Evolutionary conservation across 2,113 vertebrate genomes (phyloP), one percentile per base, ranked within the genome.

Genomic region (Hydrochoerus hydrochaeris): DNA sequence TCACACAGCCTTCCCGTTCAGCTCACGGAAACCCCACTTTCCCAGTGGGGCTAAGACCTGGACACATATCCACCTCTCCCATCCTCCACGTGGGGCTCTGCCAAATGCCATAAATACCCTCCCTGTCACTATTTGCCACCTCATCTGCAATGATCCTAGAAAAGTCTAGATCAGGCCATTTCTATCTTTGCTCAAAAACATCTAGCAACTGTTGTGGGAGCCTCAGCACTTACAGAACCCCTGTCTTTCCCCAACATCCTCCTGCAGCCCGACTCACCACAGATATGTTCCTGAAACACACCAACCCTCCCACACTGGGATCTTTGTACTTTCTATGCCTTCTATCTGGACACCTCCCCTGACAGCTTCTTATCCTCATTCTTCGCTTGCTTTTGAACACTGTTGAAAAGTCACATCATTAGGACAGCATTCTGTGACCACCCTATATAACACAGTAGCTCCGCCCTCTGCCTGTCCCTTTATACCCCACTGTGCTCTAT

Each of bases 351-450:
- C 9, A 7, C 30, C 30, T 46, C 49, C 49, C 24, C 35, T 16
- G 52, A 9, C 1, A 32, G 28, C 4, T 44, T 82, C 75, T 83
- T 26, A 77, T 30, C n/a, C 75, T 57, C 38, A 17, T 82, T 67
- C 58, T 57, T 88, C 75, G 87, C 35, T 90, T 60, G 38, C 77
- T 81, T 92, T 75, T 60, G 28, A 83, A 32, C 57, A 65, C 80
- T 57, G 7, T 17, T 20, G 3, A 63, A 73, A 89, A 86, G 58
- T 57, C 22, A 22, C 35, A 17, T 57, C 19, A 58, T 13, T 57
- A 58, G 60, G 82, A 22, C 69, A 30, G 12, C 22, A 41, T 75
- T 49, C 82, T 91, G 71, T 62, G 26, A 78, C 22, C 7, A 30
- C 1, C 46, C 75, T 28, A 30, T 65, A 41, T 58, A 73, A 57